phyloP scores from a whole-genome alignment of 2,797 vertebrate genomes.

The Pangasius macronema region DNA sequence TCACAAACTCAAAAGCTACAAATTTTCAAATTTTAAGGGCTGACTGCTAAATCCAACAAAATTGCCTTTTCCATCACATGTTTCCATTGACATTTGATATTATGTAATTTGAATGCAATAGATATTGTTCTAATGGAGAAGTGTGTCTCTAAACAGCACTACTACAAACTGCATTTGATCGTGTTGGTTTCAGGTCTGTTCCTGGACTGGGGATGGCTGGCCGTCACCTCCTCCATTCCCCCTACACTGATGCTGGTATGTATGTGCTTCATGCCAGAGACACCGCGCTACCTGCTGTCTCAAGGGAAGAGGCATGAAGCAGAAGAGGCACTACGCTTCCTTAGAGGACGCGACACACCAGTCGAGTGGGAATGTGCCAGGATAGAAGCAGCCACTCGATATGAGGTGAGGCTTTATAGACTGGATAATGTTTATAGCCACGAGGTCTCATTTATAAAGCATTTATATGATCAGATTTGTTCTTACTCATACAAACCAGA shows the following conservation, averaged over 20 bases:
- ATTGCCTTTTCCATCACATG: background rate
- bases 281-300: constrained; percentile 85
- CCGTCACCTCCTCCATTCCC: constrained; percentile 81
- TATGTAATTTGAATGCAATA: background rate
- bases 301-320: constrained; percentile 79
- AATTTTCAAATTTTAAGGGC: too few relatives aligned
- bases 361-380: constrained; percentile 80
- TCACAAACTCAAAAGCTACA: background rate
- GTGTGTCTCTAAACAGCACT: background rate
- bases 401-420: constrained; percentile 74
- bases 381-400: constrained; percentile 69
- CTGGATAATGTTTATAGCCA: background rate
- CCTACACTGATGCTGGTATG: constrained; percentile 81
- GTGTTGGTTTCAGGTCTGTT: constrained; percentile 68
- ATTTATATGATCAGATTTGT: too few relatives aligned
- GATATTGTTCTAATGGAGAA: background rate
- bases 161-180: background rate
- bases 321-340: constrained; percentile 77
- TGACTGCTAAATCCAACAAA: background rate
- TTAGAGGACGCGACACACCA: constrained; percentile 80
- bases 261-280: constrained; percentile 92
- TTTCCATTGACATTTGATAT: background rate
- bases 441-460: background rate
- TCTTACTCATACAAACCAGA: background rate
- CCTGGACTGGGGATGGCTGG: constrained; percentile 90